A percentile compares a stretch with the other conserved stretches of the same genome.
These are phyloP conservation scores for Microcebus tavaratra DNA, from an alignment of 2,113 vertebrate species.

Conservation along the genomic window DNA sequence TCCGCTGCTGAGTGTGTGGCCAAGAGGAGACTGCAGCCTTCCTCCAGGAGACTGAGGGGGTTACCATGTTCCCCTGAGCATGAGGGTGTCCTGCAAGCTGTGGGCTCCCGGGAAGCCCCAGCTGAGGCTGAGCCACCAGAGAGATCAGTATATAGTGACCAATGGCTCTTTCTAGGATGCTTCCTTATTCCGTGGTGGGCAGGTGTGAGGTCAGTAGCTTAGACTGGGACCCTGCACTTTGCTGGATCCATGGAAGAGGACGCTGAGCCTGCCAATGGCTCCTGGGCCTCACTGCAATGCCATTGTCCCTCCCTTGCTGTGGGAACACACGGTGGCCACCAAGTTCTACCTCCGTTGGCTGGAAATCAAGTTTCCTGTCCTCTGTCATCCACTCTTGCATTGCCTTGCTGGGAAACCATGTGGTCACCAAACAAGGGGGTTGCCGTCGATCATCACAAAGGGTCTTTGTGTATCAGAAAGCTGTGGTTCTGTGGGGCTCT, in stretches of 20 bases:
- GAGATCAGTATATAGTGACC: background rate
- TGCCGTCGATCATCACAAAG: background rate
- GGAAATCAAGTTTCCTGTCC: background rate
- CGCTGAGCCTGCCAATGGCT: background rate
- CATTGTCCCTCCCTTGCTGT: background rate
- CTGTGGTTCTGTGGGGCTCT: background rate
- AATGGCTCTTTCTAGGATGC: background rate
- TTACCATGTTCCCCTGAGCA: background rate
- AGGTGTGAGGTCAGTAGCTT: background rate
- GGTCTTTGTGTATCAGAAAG: background rate
- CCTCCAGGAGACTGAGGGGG: fast-evolving
- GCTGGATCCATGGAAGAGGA: background rate
- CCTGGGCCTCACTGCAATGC: background rate
- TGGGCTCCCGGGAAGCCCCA: background rate
- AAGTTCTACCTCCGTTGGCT: background rate
- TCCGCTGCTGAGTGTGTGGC: background rate
- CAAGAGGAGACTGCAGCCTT: background rate
- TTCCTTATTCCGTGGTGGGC: background rate
- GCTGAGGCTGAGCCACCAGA: background rate
- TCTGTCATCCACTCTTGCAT: background rate
- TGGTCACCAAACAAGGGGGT: background rate
- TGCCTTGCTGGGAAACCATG: background rate
- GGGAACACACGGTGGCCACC: background rate
- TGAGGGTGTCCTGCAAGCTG: background rate
- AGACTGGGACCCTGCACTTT: too few relatives aligned